phyloP scores from a whole-genome alignment of 2,888 invertebrate genomes.

The Nasonia oneida region DNA sequence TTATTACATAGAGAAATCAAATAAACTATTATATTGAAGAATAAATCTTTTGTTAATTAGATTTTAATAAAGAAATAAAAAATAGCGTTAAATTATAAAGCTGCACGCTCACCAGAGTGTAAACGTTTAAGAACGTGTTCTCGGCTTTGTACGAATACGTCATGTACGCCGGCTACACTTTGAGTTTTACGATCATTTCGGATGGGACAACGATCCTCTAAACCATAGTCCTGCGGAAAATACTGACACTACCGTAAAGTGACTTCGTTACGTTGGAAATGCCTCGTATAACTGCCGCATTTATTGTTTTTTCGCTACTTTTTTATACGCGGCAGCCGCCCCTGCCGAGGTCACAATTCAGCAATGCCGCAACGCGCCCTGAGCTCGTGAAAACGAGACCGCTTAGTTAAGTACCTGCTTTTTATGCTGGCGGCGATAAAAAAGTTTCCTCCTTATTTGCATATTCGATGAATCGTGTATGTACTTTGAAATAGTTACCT shows the following conservation, averaged over 20 bases:
- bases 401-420: slow-evolving; percentile 5
- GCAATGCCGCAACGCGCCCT: not conserved
- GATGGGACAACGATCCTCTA: slow-evolving; percentile 5
- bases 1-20: no score
- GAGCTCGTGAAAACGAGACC: not conserved
- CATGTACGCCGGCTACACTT: slow-evolving; percentile 3
- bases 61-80: no score
- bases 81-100: no score
- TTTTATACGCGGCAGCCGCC: not conserved
- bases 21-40: no score
- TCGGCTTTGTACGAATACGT: slow-evolving; percentile 7
- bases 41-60: no score
- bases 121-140: not conserved
- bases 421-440: slow-evolving; percentile 21
- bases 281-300: not conserved
- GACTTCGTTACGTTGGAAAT: not conserved
- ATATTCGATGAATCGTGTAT: slow-evolving; percentile 54
- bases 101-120: not conserved
- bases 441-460: slow-evolving; percentile 40
- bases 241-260: slow-evolving; percentile 3
- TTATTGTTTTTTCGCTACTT: not conserved
- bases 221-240: slow-evolving; percentile 12
- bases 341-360: not conserved
- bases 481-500: slow-evolving; percentile 31
- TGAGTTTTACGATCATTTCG: slow-evolving; percentile 7